Evolutionary conservation across 2,888 invertebrate species (phyloP), one percentile per base, ranked within the genome.

Genomic region (Lycia hirtaria): DNA sequence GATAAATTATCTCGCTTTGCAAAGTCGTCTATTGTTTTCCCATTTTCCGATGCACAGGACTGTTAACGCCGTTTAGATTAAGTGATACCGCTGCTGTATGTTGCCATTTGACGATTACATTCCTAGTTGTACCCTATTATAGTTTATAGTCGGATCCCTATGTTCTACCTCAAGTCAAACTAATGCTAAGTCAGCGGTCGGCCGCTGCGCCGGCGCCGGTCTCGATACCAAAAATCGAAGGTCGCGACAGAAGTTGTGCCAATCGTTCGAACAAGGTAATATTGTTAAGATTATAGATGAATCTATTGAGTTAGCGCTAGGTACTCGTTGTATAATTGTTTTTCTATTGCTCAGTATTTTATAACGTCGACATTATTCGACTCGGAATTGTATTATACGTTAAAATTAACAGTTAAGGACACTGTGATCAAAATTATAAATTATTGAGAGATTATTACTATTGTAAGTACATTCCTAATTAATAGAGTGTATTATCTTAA

Each of bases 351-450:
- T 90, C 90, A 90, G 87, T 90, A 90, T 91, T 90, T 89, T 88
- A 89, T 88, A 83, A 41, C 78, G 79, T 82, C 81, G 87, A 83
- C 78, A 81, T 81, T 66, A 76, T 65, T 76, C 80, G 79, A 85
- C 83, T 86, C 81, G 88, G 87, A 88, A 87, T 90, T 90, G 89
- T 91, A 88, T 85, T 82, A 87, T 87, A 88, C 83, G 89, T 91
- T 90, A 87, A 85, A 81, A 79, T 89, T 90, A 88, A 91, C 88
- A 90, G 88, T 90, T 87, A 91, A 90, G 88, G 78, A 85, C 83
- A 89, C 91, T 92, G 92, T 92, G 91, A 92, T 92, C 88, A 87
- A 91, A 91, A 91, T 92, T 92, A 91, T 91, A 88, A 90, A 92
- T 88, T 91, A 91, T 89, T 90, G 88, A 92, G 89, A 92, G 90